Base-by-base conservation (phyloP, 2,888 invertebrate genomes). In the Ophion obscuratus region DNA sequence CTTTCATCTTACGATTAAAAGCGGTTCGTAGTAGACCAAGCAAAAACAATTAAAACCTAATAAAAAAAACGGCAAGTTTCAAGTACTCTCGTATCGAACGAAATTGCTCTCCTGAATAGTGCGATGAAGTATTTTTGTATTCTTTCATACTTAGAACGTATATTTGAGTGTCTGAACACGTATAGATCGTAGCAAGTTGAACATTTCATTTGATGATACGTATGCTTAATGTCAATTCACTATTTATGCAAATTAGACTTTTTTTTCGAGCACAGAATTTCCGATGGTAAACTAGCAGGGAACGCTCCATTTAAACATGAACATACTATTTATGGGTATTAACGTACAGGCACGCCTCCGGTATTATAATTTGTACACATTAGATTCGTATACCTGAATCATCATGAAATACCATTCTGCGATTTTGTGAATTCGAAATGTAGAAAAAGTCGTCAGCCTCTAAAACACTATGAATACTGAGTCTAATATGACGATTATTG, bases 11-110 rank as follows among this genome's bases (percentile, higher is more conserved):
- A 87, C 87, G 81, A 88, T 93, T 90, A 87, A 91, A 87, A 89
- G 89, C 82, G 93, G 93, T 93, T 91, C 88, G 93, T 93, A 91
- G 84, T 86, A 87, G 84, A 81, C 85, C 86, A 77, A 86, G 27
- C 80, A 83, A 83, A 77, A 64, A 77, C 59, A 57, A 81, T 67
- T 64, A 14, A n/a, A 64, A 62, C 47, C 2, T 57, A 76, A 74
- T 64, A 59, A 61, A 79, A 74, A 66, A 61, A 61, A 67, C 2
- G 67, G 7, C 40, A 24, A 67, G 20, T 47, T 47, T 47, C 47
- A 17, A 53, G 53, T 53, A 11, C 5, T 17, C 53, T 53, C 53
- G 17, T 14, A 20, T 61, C 3, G 31, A 10, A 59, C 9, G 40
- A 73, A 61, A 59, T 9, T 59, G n/a, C 24, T 27, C 53, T 71